Evolutionary conservation across 2,888 invertebrate species (phyloP).

Genomic region (Acanthacorydalis orientalis): DNA sequence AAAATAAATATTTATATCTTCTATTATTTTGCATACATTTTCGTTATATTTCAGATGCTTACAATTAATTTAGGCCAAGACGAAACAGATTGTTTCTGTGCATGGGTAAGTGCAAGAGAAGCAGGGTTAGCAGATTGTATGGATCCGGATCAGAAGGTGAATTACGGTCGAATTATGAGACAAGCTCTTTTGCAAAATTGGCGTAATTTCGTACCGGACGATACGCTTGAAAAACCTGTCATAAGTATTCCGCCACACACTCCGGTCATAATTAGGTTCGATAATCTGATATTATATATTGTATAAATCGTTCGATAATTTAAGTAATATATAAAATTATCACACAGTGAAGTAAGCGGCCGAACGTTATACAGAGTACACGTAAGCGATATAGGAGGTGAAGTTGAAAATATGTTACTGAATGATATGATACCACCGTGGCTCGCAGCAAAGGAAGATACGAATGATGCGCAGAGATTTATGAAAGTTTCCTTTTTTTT

Average conservation of each 20-base stretch:
- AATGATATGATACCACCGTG: conserved; percentile 90
- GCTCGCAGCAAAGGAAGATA: conserved; percentile 89
- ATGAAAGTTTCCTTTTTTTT: conserved; percentile 95
- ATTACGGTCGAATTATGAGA: conserved; percentile 84
- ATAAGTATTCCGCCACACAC: conserved; percentile 91
- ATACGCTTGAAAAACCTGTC: conserved; percentile 56
- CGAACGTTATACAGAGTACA: conserved; percentile 78
- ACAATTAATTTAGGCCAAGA: conserved; percentile 94
- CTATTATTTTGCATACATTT: neutral
- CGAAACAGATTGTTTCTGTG: conserved; percentile 93
- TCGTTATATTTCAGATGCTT: conserved; percentile 51
- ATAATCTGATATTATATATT: neutral
- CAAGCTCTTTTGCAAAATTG: conserved; percentile 93
- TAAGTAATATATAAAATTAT: conserved; percentile 1
- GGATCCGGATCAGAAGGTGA: conserved; percentile 77
- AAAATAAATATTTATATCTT: neutral
- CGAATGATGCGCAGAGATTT: conserved; percentile 86
- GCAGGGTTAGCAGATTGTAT: conserved; percentile 57
- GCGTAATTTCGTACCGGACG: conserved; percentile 54
- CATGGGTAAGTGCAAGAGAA: conserved; percentile 96
- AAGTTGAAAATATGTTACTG: conserved; percentile 79
- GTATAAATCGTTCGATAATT: neutral
- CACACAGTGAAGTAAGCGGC: conserved; percentile 79
- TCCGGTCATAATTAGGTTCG: conserved; percentile 31
- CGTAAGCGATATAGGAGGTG: conserved; percentile 86